Evolutionary conservation across 1,140 invertebrate genomes (phyloP), one percentile per base, ranked within the genome.

Genomic region (Lordiphosa collinella): DNA sequence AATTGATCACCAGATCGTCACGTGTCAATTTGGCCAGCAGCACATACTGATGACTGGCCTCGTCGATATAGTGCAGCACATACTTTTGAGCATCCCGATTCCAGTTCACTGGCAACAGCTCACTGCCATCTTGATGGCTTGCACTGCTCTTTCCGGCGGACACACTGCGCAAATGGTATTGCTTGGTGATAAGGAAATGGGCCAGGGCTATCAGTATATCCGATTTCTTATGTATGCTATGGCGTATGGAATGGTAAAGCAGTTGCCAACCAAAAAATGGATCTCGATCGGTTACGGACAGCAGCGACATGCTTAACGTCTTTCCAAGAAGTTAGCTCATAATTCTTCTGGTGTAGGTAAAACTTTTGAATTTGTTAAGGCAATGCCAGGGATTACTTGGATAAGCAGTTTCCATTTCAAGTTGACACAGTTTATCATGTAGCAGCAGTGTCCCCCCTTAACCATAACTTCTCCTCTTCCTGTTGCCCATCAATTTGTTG

Each of bases 131-230:
- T 29, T 2, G 22, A 25, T 25, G 7, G 85, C 84, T 14, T 8
- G 13, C 4, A 40, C 13, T 7, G 0, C 13, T 4, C 18, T 25
- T 1, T 10, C 2, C n/a, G 22, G 12, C 90, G 91, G n/a, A n/a
- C 90, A 84, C 94, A 69, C 92, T 94, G 61, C 91, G 91, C 62
- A 94, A 94, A n/a, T 60, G 44, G 31, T 92, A 92, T 85, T 91
- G 91, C 88, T 93, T 94, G 3, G 92, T 90, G 4, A 95, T 76
- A 78, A 92, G 92, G 90, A 92, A 94, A 82, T 95, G 94, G 25
- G 92, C 88, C 46, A 95, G 91, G n/a, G 92, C 90, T 48, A 94
- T 87, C 32, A 95, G 74, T 41, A 94, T 88, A 88, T 95, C 94
- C 64, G 93, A 90, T 82, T 94, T 94, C 58, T 91, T 92, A 38